These are phyloP conservation scores for Slavum lentiscoides DNA, from an alignment of 2,888 invertebrate species.

Conservation along the genomic window DNA sequence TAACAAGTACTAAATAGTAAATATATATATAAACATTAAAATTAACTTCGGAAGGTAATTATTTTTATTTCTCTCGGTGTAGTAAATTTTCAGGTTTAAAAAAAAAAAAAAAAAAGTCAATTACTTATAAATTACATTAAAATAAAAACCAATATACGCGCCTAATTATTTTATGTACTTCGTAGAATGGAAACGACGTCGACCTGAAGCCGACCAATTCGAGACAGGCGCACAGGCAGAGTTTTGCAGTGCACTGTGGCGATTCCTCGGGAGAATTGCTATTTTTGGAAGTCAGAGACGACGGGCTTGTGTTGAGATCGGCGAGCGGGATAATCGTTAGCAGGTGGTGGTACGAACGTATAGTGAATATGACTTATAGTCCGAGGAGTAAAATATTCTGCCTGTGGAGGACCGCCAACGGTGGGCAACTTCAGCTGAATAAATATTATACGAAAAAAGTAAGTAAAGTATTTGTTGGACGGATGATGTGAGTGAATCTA, in stretches of 20 bases:
- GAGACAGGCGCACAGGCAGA: conserved; percentile 91
- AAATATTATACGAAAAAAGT: conserved; percentile 99
- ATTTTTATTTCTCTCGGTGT: too few relatives aligned
- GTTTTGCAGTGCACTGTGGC: conserved; percentile 96
- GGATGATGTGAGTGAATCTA: too few relatives aligned
- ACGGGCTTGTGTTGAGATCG: conserved; percentile 78
- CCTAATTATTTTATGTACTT: neutral
- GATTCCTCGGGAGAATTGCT: conserved; percentile 87
- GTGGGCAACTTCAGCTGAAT: conserved; percentile 91
- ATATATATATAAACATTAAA: too few relatives aligned
- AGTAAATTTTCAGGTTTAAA: too few relatives aligned
- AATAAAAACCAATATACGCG: too few relatives aligned
- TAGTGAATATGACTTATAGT: conserved; percentile 99
- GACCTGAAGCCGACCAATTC: conserved; percentile 95
- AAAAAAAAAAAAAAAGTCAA: too few relatives aligned
- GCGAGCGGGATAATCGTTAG: conserved; percentile 85
- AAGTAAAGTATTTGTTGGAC: conserved; percentile 45
- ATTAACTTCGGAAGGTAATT: too few relatives aligned
- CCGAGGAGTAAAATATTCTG: conserved; percentile 97
- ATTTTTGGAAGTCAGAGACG: conserved; percentile 94
- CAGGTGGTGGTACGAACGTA: conserved; percentile 98
- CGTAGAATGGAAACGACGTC: conserved; percentile 94
- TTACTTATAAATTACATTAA: too few relatives aligned
- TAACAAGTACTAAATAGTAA: too few relatives aligned
- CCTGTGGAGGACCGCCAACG: conserved; percentile 90